phyloP scores from a whole-genome alignment of 2,797 vertebrate species.

The Chiloscyllium punctatum region DNA sequence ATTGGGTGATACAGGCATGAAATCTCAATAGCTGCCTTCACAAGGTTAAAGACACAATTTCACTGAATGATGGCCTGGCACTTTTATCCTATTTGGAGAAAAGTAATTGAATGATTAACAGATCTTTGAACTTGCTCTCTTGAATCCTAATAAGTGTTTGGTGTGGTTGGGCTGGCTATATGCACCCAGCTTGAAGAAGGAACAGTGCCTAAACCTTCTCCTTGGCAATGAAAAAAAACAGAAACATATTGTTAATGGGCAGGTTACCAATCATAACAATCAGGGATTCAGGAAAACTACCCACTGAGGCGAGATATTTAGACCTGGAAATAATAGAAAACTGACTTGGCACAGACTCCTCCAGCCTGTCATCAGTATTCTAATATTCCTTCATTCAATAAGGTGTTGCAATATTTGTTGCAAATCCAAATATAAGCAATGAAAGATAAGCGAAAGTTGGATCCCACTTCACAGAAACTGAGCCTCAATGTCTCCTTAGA shows the following conservation, averaged over 20 bases:
- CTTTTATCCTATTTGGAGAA: neutral
- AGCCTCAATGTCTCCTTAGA: neutral
- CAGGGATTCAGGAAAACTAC: neutral
- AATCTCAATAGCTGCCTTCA: neutral
- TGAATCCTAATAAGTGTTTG: neutral
- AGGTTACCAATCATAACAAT: neutral
- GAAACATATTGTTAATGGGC: neutral
- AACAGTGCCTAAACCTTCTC: neutral
- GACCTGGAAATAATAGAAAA: neutral
- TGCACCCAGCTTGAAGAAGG: neutral
- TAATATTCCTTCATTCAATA: neutral
- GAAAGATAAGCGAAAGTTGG: neutral
- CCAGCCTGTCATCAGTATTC: conserved; percentile 3
- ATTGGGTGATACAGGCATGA: neutral
- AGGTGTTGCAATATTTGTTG: neutral
- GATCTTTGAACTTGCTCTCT: neutral
- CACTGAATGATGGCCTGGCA: neutral
- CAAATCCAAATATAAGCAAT: neutral
- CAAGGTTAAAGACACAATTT: neutral
- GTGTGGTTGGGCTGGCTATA: neutral
- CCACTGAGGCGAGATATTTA: neutral
- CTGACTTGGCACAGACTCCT: neutral
- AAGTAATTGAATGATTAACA: neutral
- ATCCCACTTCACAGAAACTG: neutral
- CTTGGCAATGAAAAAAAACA: neutral